Evolutionary conservation across 2,888 invertebrate genomes (phyloP).

Genomic region (Limenitis arthemis): DNA sequence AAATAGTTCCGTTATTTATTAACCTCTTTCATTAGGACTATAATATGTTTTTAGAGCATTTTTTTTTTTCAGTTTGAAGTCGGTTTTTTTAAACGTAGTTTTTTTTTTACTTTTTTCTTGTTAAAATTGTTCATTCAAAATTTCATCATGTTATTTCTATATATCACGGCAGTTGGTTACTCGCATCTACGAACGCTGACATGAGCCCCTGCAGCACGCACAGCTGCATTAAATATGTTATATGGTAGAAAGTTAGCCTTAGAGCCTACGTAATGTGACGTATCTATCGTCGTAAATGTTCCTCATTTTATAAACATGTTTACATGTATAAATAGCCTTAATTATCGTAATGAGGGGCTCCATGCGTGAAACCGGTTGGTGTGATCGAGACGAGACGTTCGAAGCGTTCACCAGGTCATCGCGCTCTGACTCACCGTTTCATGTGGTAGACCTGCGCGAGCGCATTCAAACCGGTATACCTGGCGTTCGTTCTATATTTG

Average conservation of each 20-base stretch:
- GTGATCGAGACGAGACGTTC: slow-evolving; percentile 35
- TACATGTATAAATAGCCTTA: slow-evolving; percentile 5
- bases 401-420: slow-evolving; percentile 46
- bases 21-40: no score
- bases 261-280: no score
- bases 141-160: neutral
- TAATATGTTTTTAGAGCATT: no score
- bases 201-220: no score
- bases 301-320: slow-evolving; percentile 3
- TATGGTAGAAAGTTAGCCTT: no score
- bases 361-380: slow-evolving; percentile 42
- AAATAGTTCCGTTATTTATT: no score
- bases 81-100: no score
- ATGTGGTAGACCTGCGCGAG: slow-evolving; percentile 31
- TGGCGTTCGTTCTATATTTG: slow-evolving; percentile 10
- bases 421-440: slow-evolving; percentile 47
- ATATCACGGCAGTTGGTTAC: neutral
- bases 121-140: no score
- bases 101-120: no score
- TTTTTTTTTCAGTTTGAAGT: no score
- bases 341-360: slow-evolving; percentile 15
- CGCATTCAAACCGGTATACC: slow-evolving; percentile 26
- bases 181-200: neutral
- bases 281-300: neutral
- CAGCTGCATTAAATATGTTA: no score